Base-by-base conservation (phyloP, 2,888 invertebrate species). In the Stenodema calcarata region DNA sequence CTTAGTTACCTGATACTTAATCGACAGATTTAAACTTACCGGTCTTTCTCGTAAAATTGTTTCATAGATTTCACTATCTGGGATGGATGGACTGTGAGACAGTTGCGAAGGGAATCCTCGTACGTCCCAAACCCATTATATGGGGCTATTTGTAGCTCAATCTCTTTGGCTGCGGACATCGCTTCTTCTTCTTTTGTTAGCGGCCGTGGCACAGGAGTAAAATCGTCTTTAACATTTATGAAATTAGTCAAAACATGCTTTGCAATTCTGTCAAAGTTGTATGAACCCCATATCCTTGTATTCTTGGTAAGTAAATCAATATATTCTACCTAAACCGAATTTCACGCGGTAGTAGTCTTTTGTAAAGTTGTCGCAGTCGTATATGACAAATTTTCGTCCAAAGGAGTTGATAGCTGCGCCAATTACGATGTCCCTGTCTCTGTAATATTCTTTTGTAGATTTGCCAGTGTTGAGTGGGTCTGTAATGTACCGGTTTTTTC, bases 51-150 rank as follows among this genome's bases (percentile, higher is more conserved):
- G 86, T 96, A 92, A 90, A 96, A 96, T 91, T 96, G 96, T 86
- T 95, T 93, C 89, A 96, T 95, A 91, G 97, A 95, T 11, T 93
- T 92, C 89, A 94, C 94, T 0, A 96, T 96, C 0, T 96, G 92
- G 90, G 95, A 95, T 0, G 96, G 96, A 89, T 95, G 94, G 0
- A 98, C 94, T 0, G 95, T 94, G 79, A 94, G 93, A 90, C 97
- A 97, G 90, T 97, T 97, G 89, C 95, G 95, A 11, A 97, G 95
- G 0, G 97, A 97, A 90, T 98, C 98, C 88, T 97, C 97, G 90
- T 96, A 95, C 0, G 95, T 94, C 0, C 98, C 98, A 91, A 95
- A 97, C 2, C 98, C 98, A 90, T 97, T 98, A 94, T 96, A 98
- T 0, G 97, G 97, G 0, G 98, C 97, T 73, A 95, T 90, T 89